Evolutionary conservation across 2,797 vertebrate genomes (phyloP), one percentile per base, ranked within the genome.

Genomic region (Pyrocephalus nanus): DNA sequence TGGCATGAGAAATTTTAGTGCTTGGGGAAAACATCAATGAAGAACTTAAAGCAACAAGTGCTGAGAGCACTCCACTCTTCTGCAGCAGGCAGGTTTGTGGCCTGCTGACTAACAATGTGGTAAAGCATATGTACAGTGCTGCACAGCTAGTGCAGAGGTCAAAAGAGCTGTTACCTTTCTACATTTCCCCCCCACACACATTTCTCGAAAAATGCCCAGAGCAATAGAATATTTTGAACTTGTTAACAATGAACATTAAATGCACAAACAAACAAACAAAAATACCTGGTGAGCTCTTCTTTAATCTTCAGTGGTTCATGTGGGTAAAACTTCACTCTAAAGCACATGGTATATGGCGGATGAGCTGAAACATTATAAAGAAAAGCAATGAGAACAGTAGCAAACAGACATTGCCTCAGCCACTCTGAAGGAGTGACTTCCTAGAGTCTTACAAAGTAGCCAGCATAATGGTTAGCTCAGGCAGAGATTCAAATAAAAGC

Each of bases 311-410:
- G 98, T 67, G 99, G 99, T 96, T 99, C 99, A 4, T 99, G 98
- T 76, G 99, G 99, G 97, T 99, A 99, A 98, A 99, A 99, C 98
- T 99, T 99, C 98, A 99, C 99, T 98, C 99, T 98, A 98, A 99
- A 99, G 98, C 99, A 99, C 99, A 99, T 99, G 71, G 98, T 99
- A 97, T 99, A 99, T 47, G 99, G 99, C 98, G 99, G 99, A 96
- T 99, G 98, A 98, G 98, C 99, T 99, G 98, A 98, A 98, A 98
- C 60, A 95, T 97, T 92, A 97, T 83, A 96, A 97, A 97, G 94
- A 97, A 98, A 95, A 97, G 74, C 90, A 90, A 96, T 98, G 94
- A 98, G 97, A 97, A 96, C 84, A 95, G 60, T 66, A 92, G 93
- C 61, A 95, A 97, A 97, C 86, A 97, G 79, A 97, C 78, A 90